Evolutionary conservation across 2,797 vertebrate genomes (phyloP), one percentile per base, ranked within the genome.

Genomic region (Onychomys leucogaster): DNA sequence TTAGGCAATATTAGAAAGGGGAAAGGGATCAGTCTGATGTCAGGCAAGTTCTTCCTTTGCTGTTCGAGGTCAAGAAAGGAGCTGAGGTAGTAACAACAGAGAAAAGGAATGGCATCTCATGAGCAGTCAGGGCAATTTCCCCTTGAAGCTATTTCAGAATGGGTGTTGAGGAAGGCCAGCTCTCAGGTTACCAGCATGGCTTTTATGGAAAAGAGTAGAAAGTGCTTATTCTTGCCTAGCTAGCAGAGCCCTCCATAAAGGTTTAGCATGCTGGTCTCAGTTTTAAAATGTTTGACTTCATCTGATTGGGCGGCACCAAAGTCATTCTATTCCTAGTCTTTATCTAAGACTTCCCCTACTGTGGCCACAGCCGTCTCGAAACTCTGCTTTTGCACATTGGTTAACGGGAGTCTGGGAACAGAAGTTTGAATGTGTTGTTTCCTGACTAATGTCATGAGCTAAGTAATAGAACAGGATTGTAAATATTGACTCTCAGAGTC

Each of bases 171-270:
- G 63, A 57, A 32, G 6, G 37, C 37, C 2, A 81, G 43, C 13
- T 19, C 0, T 91, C 19, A 25, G 52, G n/a, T 90, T 46, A 82
- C 32, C 34, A 10, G 16, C 61, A 17, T n/a, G 46, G 57, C 81
- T 85, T 92, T 94, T 69, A 52, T 89, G 61, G 59, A 76, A 76
- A 80, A 76, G 1, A 90, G 23, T 69, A 92, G 57, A 69, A 96
- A 93, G 43, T 32, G 11, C 34, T 83, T 46, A 82, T 87, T 94
- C 14, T 67, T 93, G 16, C 29, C 55, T 76, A 6, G 34, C 55
- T 76, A 5, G 34, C 65, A 55, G 17, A 86, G 81, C 78, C 17
- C 5, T 91, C 46, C 71, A 57, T 2, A 27, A 3, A 84, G 12
- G 63, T 78, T 23, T 85, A 37, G 5, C 29, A 65, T 19, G 78